Percentiles rank a stretch among this genome's conserved stretches.
These are phyloP conservation scores for Hypena proboscidalis DNA, from an alignment of 2,888 invertebrate species.

Conservation along the genomic window DNA sequence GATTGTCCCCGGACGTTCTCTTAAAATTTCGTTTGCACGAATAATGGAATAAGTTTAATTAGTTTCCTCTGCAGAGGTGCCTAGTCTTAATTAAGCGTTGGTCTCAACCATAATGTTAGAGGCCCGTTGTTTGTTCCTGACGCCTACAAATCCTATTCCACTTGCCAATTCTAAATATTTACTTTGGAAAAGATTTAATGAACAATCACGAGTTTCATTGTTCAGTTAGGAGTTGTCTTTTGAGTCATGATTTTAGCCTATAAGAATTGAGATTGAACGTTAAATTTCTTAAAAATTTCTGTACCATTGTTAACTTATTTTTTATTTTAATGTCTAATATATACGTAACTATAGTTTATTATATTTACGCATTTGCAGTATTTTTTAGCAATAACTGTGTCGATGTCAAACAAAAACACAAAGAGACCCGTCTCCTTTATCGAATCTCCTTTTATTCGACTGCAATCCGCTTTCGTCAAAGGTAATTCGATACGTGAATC, in stretches of 20 bases:
- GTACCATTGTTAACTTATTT: too few relatives aligned
- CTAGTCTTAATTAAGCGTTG: slow-evolving; percentile 78
- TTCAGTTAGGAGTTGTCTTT: background rate
- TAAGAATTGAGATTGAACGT: too few relatives aligned
- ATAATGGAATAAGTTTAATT: slow-evolving; percentile 82
- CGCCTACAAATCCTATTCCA: slow-evolving; percentile 47
- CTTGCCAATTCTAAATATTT: slow-evolving; percentile 39
- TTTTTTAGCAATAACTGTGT: slow-evolving; percentile 28
- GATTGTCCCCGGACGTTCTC: slow-evolving; percentile 59
- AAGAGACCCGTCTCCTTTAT: slow-evolving; percentile 42
- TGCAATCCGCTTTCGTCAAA: slow-evolving; percentile 76
- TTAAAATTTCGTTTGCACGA: slow-evolving; percentile 72
- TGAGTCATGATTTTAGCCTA: background rate
- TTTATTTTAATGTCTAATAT: too few relatives aligned
- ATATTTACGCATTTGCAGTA: background rate
- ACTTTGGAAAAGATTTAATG: slow-evolving; percentile 19
- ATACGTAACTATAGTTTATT: background rate
- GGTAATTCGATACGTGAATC: slow-evolving; percentile 78
- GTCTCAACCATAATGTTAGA: slow-evolving; percentile 61
- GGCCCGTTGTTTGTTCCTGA: slow-evolving; percentile 56
- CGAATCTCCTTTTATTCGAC: slow-evolving; percentile 67
- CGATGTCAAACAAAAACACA: slow-evolving; percentile 38
- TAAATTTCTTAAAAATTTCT: too few relatives aligned
- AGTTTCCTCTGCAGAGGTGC: slow-evolving; percentile 69
- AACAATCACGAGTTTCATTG: slow-evolving; percentile 16